Evolutionary conservation across 2,888 invertebrate species (phyloP).

Genomic region (Sminthurides aquaticus): DNA sequence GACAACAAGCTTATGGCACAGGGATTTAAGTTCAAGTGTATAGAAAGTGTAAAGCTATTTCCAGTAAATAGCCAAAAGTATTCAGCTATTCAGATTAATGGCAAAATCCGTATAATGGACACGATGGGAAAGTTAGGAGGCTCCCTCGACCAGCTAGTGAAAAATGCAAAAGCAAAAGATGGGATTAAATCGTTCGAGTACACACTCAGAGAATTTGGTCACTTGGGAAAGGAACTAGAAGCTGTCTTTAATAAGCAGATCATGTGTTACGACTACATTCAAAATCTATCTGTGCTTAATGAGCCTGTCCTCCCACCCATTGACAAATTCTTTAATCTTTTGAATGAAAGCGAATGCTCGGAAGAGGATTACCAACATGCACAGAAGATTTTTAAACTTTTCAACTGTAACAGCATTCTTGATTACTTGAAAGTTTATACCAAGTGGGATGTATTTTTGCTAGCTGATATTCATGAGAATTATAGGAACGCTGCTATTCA

Average conservation of each 20-base stretch:
- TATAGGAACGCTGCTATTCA: no score
- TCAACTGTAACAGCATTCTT: no score
- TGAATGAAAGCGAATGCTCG: neutral
- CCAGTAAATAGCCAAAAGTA: neutral
- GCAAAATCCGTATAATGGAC: neutral
- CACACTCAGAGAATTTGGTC: neutral
- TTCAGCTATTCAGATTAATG: neutral
- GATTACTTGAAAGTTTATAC: no score
- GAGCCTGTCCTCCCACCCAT: neutral
- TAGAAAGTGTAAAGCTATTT: neutral
- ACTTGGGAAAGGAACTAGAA: neutral
- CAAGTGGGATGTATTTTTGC: no score
- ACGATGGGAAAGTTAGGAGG: neutral
- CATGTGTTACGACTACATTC: neutral
- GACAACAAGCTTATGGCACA: neutral
- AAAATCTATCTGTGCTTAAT: neutral
- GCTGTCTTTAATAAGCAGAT: neutral
- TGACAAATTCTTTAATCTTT: neutral
- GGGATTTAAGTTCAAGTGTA: neutral
- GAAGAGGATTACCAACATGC: neutral
- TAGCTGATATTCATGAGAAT: no score
- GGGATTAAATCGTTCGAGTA: neutral
- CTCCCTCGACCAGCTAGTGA: neutral
- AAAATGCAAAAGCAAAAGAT: neutral
- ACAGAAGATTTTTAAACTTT: no score